Evolutionary conservation across 1,140 invertebrate species (phyloP).

Genomic region (Lordiphosa collinella): DNA sequence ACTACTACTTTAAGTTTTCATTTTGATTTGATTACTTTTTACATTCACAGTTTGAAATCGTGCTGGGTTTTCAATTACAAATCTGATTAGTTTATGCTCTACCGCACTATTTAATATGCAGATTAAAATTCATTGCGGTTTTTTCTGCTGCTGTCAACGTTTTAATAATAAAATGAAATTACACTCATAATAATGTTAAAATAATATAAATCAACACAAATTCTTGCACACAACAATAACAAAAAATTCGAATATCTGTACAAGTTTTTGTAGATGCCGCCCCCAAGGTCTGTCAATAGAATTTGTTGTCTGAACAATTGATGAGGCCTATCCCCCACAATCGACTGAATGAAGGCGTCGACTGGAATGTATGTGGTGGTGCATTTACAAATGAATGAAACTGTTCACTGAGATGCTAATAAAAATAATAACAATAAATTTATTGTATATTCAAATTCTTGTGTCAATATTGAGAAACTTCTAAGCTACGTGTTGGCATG

Average conservation of each 20-base stretch:
- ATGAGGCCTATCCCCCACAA: conserved; percentile 8
- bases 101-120: conserved; percentile 30
- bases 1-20: no score
- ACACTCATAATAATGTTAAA: conserved; percentile 39
- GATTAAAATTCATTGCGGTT: conserved; percentile 38
- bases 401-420: conserved; percentile 14
- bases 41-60: no score
- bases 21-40: no score
- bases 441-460: conserved; percentile 38
- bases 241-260: conserved; percentile 22
- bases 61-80: background rate
- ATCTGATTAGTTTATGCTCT: conserved; percentile 36
- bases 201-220: conserved; percentile 19
- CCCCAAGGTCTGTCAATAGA: conserved; percentile 49
- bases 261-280: conserved; percentile 17
- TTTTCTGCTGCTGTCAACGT: conserved; percentile 6
- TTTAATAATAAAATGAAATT: conserved; percentile 30
- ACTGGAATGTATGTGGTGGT: conserved; percentile 25
- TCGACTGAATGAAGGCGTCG: conserved; percentile 23
- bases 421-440: conserved; percentile 48
- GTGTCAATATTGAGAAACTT: conserved; percentile 10
- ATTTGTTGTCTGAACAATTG: conserved; percentile 21
- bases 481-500: no score
- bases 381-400: conserved; percentile 30
- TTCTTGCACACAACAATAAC: conserved; percentile 2